Evolutionary conservation across 2,113 vertebrate species (phyloP).

Genomic region (Poecile atricapillus): DNA sequence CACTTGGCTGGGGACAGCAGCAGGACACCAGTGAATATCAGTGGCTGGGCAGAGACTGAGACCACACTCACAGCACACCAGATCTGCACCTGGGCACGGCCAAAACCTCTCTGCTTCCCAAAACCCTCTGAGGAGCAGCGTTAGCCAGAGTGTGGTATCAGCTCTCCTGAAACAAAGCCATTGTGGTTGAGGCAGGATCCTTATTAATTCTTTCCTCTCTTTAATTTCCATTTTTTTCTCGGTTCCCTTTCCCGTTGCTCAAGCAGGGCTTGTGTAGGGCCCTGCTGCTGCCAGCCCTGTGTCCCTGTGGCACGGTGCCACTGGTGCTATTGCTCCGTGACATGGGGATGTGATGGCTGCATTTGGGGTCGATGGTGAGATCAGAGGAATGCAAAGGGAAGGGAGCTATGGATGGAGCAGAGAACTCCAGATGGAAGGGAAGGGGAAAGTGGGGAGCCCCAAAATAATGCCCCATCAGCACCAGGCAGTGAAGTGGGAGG

Average conservation of each 20-base stretch:
- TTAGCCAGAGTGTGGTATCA: conserved; percentile 15
- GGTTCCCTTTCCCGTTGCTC: neutral
- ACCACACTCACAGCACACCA: neutral
- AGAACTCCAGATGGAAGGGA: neutral
- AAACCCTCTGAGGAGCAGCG: neutral
- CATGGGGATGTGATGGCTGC: neutral
- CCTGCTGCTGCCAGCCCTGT: neutral
- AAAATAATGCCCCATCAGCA: neutral
- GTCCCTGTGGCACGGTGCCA: neutral
- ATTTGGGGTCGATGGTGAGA: accelerated
- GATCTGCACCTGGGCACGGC: neutral
- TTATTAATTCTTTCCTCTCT: conserved; percentile 50
- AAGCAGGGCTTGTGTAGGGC: neutral
- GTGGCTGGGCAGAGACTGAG: neutral
- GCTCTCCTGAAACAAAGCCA: conserved; percentile 39
- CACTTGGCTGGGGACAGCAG: neutral
- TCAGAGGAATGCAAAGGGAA: neutral
- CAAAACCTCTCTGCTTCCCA: conserved; percentile 22
- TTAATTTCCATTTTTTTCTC: conserved; percentile 31
- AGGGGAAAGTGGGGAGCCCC: neutral
- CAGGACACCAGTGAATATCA: neutral
- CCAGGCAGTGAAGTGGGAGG: accelerated
- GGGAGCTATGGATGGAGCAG: neutral
- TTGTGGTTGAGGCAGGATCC: conserved; percentile 29
- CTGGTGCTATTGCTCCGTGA: accelerated